phyloP scores from a whole-genome alignment of 2,113 vertebrate species.

The Puma concolor region DNA sequence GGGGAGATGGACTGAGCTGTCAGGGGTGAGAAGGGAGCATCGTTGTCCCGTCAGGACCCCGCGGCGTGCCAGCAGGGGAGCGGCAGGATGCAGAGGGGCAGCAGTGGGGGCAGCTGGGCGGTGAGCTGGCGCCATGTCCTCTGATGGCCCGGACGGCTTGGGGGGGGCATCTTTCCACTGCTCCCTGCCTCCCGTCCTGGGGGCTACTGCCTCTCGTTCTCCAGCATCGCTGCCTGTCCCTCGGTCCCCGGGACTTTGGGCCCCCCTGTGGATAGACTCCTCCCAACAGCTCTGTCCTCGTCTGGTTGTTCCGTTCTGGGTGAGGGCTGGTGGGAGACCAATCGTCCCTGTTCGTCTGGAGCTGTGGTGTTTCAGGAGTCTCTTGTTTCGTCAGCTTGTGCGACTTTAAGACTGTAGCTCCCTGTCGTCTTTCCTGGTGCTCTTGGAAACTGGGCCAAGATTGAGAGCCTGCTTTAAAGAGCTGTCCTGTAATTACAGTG shows the following conservation, averaged over 20 bases:
- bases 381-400: not conserved
- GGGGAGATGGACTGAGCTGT: not conserved
- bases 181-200: not conserved
- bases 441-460: not conserved
- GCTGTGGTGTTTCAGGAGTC: not conserved
- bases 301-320: not conserved
- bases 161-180: constrained; percentile 18
- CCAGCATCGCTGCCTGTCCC: constrained; percentile 23
- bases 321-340: not conserved
- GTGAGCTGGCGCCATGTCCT: constrained; percentile 2
- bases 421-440: not conserved
- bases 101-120: not conserved
- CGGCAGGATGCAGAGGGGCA: not conserved
- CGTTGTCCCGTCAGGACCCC: not conserved
- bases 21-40: not conserved
- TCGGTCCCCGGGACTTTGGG: not conserved
- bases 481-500: not conserved
- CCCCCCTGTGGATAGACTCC: constrained; percentile 38
- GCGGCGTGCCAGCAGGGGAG: not conserved
- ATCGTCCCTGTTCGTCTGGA: not conserved
- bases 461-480: not conserved
- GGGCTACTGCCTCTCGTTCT: constrained; percentile 44
- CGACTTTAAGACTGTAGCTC: not conserved
- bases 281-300: constrained; percentile 47
- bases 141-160: constrained; percentile 7